Evolutionary conservation across 2,113 vertebrate genomes (phyloP).

Genomic region (Prionailurus bengalensis): DNA sequence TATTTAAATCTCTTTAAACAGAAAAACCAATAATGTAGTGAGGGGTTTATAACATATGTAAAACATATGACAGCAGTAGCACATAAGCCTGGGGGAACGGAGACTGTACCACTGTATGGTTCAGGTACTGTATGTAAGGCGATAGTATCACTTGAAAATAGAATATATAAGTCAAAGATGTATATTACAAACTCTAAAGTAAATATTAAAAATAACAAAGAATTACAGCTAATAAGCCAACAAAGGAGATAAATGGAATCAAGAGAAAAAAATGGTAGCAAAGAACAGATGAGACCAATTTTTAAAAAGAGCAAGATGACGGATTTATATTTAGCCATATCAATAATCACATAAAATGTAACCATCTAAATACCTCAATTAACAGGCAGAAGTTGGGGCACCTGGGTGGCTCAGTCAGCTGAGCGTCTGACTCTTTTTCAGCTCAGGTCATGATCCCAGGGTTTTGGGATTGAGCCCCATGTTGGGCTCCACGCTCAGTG

Average conservation of each 20-base stretch:
- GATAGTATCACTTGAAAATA: background rate
- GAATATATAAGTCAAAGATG: background rate
- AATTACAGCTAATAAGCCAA: background rate
- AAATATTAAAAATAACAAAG: background rate
- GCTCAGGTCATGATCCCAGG: background rate
- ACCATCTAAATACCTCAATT: background rate
- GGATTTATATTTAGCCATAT: background rate
- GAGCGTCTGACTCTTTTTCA: background rate
- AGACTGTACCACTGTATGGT: background rate
- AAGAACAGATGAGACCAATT: background rate
- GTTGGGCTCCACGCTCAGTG: background rate
- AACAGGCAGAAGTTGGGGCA: background rate
- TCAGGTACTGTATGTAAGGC: background rate
- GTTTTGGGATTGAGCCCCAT: background rate
- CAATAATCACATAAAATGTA: background rate
- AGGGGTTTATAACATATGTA: background rate
- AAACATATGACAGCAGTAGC: background rate
- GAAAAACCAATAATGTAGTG: background rate
- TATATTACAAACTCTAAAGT: background rate
- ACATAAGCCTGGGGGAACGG: background rate
- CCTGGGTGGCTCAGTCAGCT: background rate
- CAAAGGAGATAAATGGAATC: background rate
- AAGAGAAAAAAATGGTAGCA: background rate
- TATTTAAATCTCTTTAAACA: slow-evolving; percentile 20
- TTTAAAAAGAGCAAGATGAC: background rate